Conservation (phyloP, 2,888 invertebrate species). For the Rhamnusium bicolor region DNA sequence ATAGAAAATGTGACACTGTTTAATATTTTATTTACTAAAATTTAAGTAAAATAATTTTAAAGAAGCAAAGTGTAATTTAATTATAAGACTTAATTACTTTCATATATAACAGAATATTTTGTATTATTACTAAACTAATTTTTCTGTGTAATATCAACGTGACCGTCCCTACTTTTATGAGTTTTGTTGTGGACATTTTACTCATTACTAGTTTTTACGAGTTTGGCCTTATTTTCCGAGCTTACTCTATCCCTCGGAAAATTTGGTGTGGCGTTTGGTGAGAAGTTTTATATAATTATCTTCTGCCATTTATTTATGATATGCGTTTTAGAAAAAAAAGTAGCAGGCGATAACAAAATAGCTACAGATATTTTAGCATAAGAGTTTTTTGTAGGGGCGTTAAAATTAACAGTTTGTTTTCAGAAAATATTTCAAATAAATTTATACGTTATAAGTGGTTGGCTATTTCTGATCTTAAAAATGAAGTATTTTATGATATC, state of each 20-base stretch:
- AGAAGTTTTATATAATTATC: neutral
- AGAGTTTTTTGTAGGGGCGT: no score
- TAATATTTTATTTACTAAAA: no score
- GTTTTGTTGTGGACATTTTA: slow-evolving; percentile 46
- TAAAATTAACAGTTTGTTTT: no score
- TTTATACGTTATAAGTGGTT: no score
- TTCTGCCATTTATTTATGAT: neutral
- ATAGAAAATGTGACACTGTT: no score
- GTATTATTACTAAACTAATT: slow-evolving; percentile 41
- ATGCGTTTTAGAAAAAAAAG: no score
- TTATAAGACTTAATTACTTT: neutral
- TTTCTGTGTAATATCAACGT: slow-evolving; percentile 30
- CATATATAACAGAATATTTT: neutral
- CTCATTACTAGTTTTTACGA: slow-evolving; percentile 48
- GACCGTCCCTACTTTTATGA: slow-evolving; percentile 35
- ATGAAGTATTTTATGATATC: no score
- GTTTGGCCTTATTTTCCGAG: slow-evolving; percentile 39
- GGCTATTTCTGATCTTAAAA: no score
- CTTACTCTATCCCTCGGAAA: neutral
- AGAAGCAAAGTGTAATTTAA: neutral
- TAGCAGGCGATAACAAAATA: no score
- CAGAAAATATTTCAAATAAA: no score
- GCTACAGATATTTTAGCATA: no score
- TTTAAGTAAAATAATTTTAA: neutral
- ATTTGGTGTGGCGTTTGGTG: neutral